Evolutionary conservation across 2,888 invertebrate species (phyloP).

Genomic region (Eulithis testata): DNA sequence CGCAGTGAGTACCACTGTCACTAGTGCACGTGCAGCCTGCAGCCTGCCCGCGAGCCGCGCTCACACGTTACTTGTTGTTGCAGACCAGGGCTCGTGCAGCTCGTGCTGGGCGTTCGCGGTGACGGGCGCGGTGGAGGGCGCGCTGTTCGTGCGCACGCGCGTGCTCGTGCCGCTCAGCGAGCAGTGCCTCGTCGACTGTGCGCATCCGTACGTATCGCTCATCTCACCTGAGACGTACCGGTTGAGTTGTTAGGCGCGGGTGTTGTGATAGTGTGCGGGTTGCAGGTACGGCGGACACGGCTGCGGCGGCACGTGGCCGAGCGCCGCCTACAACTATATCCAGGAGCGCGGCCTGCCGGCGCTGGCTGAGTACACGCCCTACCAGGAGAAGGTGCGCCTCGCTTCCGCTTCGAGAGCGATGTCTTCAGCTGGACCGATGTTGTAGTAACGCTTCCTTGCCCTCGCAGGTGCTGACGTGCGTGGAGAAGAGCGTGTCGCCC

Average conservation of each 20-base stretch:
- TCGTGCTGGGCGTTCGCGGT: conserved; percentile 80
- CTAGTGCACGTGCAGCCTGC: background rate
- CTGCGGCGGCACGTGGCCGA: conserved; percentile 71
- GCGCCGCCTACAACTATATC: conserved; percentile 67
- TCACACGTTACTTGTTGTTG: conserved; percentile 11
- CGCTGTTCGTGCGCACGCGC: conserved; percentile 64
- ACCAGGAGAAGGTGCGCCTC: conserved; percentile 44
- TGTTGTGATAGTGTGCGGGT: background rate
- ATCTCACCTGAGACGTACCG: too few relatives aligned
- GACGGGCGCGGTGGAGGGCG: conserved; percentile 74
- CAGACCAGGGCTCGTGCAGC: conserved; percentile 66
- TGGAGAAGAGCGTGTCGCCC: conserved; percentile 52
- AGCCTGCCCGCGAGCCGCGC: background rate
- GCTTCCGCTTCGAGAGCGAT: too few relatives aligned
- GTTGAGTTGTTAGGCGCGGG: too few relatives aligned
- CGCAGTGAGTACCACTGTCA: conserved; percentile 55
- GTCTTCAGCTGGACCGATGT: background rate
- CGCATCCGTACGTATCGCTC: conserved; percentile 50
- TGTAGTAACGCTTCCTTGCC: background rate
- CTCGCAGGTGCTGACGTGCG: conserved; percentile 57
- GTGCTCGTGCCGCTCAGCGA: conserved; percentile 68
- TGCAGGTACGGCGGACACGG: conserved; percentile 64
- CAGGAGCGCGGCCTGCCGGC: conserved; percentile 62
- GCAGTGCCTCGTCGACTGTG: conserved; percentile 75
- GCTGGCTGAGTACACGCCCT: conserved; percentile 59